These are phyloP conservation scores for Parazoanthus swiftii DNA, from an alignment of 92 coral and sea anemone species.

Conservation along the genomic window DNA sequence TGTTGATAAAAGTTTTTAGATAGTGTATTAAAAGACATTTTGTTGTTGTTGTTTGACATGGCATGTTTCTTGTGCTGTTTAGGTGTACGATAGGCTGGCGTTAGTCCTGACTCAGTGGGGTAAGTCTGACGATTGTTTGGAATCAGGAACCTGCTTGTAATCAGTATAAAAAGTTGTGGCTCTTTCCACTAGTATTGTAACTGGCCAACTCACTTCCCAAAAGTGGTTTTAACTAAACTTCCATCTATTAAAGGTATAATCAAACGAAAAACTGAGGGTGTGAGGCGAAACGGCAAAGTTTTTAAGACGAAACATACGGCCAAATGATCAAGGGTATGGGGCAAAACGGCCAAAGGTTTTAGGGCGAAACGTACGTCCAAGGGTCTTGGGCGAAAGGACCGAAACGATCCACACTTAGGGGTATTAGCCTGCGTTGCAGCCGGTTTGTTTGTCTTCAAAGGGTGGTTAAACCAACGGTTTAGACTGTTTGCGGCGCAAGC, in stretches of 20 bases:
- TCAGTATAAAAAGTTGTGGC: too few relatives aligned
- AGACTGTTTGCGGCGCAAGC: too few relatives aligned
- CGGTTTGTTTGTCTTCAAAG: too few relatives aligned
- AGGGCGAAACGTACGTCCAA: neutral
- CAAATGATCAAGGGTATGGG: neutral
- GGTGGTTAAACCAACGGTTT: too few relatives aligned
- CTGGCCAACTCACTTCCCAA: too few relatives aligned
- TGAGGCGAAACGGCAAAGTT: neutral
- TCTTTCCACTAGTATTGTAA: too few relatives aligned
- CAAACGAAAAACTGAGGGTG: too few relatives aligned
- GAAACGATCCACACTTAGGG: too few relatives aligned
- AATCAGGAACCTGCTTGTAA: too few relatives aligned
- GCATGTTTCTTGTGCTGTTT: constrained; percentile 2
- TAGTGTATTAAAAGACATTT: neutral
- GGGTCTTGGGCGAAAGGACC: neutral
- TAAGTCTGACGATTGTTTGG: constrained; percentile 25
- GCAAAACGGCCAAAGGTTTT: neutral
- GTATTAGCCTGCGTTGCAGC: too few relatives aligned
- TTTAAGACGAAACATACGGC: neutral
- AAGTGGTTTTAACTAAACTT: too few relatives aligned
- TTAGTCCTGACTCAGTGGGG: constrained; percentile 97
- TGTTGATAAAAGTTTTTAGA: neutral
- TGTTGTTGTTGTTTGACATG: neutral
- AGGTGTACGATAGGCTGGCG: constrained; percentile 97
- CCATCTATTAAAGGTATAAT: too few relatives aligned